Percentiles rank a stretch among this genome's conserved stretches.
Conservation (phyloP, 2,888 invertebrate species). For the Melieria picta region DNA sequence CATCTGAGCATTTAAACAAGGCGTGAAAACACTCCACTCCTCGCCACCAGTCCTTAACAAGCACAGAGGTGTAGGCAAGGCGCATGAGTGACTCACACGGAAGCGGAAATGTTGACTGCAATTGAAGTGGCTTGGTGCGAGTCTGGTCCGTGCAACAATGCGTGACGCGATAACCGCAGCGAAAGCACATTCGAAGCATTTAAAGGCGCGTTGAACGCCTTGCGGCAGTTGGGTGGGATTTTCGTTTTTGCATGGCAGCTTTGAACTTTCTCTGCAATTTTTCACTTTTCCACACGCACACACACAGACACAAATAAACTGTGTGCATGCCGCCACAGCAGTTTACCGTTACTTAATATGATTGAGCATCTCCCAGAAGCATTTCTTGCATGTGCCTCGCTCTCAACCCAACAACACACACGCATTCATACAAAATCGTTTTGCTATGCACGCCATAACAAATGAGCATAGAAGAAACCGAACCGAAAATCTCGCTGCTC, state of each 20-base stretch:
- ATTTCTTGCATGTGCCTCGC: conserved; percentile 15
- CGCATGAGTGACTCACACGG: not conserved
- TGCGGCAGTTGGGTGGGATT: conserved; percentile 20
- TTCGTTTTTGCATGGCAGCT: not conserved
- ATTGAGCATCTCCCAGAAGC: conserved; percentile 49
- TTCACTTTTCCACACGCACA: not conserved
- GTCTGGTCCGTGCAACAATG: not conserved
- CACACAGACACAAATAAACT: not conserved
- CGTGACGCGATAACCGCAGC: too few relatives aligned
- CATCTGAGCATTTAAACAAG: too few relatives aligned
- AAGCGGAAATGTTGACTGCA: conserved; percentile 15
- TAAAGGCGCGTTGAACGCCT: not conserved
- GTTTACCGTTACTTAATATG: conserved; percentile 39
- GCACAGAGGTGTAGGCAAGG: too few relatives aligned
- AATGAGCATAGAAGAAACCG: not conserved
- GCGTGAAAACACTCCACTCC: too few relatives aligned
- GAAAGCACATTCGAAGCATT: not conserved
- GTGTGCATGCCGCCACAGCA: conserved; percentile 6
- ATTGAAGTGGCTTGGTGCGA: conserved; percentile 1
- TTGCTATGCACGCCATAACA: not conserved
- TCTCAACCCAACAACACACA: not conserved
- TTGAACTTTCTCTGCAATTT: too few relatives aligned
- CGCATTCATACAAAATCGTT: not conserved
- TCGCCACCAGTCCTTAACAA: too few relatives aligned
- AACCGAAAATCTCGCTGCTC: too few relatives aligned